Percentiles rank a stretch among this genome's conserved stretches.
These are phyloP conservation scores for Drosophila micromelanica DNA, from an alignment of 1,140 invertebrate genomes.

Conservation along the genomic window DNA sequence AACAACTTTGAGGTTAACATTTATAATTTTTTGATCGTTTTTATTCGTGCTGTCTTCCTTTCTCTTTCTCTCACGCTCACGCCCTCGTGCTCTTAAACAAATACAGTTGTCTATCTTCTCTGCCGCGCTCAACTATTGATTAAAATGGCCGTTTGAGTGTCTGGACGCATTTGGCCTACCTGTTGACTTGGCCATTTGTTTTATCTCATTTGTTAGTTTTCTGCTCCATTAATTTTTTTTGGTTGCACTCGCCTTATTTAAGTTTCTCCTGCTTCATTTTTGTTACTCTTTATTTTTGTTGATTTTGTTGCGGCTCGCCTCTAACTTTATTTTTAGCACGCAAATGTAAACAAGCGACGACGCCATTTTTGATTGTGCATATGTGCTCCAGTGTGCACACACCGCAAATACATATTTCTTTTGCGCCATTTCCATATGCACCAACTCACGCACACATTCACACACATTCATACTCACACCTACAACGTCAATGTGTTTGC, in stretches of 20 bases:
- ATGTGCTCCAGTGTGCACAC: slow-evolving; percentile 39
- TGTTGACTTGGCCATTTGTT: slow-evolving; percentile 47
- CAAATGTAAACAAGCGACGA: slow-evolving; percentile 39
- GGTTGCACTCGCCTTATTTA: slow-evolving; percentile 20
- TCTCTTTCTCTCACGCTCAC: slow-evolving; percentile 4
- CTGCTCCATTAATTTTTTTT: not conserved
- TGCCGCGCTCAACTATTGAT: slow-evolving; percentile 24
- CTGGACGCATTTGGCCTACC: slow-evolving; percentile 40
- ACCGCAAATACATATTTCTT: slow-evolving; percentile 19
- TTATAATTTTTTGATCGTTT: slow-evolving; percentile 46
- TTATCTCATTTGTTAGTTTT: slow-evolving; percentile 23
- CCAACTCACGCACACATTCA: slow-evolving; percentile 12
- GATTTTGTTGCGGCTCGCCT: not conserved
- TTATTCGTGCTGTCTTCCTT: not conserved
- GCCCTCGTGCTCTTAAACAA: slow-evolving; percentile 2
- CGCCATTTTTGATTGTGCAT: slow-evolving; percentile 39
- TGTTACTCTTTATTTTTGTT: slow-evolving; percentile 1
- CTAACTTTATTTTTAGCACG: slow-evolving; percentile 39
- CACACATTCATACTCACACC: not conserved
- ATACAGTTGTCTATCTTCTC: not conserved
- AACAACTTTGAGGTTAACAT: slow-evolving; percentile 65
- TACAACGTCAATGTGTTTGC: slow-evolving; percentile 7
- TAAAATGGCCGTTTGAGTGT: slow-evolving; percentile 41
- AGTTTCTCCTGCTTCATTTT: not conserved
- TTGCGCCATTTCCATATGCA: slow-evolving; percentile 27